These are phyloP conservation scores for Parnassius glacialis DNA, from an alignment of 2,888 invertebrate genomes.

Conservation along the genomic window DNA sequence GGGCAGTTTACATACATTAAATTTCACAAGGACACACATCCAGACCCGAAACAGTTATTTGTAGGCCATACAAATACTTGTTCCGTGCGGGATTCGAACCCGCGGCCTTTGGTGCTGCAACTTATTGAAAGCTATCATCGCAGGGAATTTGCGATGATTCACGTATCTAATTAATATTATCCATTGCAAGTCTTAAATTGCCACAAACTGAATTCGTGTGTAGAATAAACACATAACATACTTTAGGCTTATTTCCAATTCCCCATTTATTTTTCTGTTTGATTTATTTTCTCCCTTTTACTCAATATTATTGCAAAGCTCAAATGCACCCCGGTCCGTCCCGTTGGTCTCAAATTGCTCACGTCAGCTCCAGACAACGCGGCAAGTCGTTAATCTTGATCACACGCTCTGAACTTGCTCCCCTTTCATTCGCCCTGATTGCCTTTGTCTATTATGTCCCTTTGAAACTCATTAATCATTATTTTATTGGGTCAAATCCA, in stretches of 20 bases:
- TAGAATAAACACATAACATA: background rate
- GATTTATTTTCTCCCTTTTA: slow-evolving; percentile 17
- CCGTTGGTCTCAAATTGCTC: slow-evolving; percentile 27
- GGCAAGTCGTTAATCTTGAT: slow-evolving; percentile 35
- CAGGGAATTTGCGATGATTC: too few relatives aligned
- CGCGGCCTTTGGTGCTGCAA: too few relatives aligned
- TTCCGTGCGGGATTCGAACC: too few relatives aligned
- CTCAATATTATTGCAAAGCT: slow-evolving; percentile 24
- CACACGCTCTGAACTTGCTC: slow-evolving; percentile 24
- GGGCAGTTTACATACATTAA: too few relatives aligned
- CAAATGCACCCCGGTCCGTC: slow-evolving; percentile 21
- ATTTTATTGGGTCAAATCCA: slow-evolving; percentile 9
- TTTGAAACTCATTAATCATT: slow-evolving; percentile 18
- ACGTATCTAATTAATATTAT: too few relatives aligned
- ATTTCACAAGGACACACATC: too few relatives aligned
- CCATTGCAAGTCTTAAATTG: too few relatives aligned
- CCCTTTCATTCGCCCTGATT: slow-evolving; percentile 28
- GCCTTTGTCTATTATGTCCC: slow-evolving; percentile 25
- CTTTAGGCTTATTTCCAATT: slow-evolving; percentile 9
- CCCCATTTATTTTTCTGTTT: slow-evolving; percentile 14
- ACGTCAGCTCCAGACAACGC: slow-evolving; percentile 29
- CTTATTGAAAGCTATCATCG: too few relatives aligned
- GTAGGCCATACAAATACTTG: too few relatives aligned
- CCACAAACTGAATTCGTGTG: too few relatives aligned
- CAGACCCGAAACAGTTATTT: too few relatives aligned